Conservation (phyloP, 2,113 vertebrate species). For the pig (Sus scrofa) region DNA sequence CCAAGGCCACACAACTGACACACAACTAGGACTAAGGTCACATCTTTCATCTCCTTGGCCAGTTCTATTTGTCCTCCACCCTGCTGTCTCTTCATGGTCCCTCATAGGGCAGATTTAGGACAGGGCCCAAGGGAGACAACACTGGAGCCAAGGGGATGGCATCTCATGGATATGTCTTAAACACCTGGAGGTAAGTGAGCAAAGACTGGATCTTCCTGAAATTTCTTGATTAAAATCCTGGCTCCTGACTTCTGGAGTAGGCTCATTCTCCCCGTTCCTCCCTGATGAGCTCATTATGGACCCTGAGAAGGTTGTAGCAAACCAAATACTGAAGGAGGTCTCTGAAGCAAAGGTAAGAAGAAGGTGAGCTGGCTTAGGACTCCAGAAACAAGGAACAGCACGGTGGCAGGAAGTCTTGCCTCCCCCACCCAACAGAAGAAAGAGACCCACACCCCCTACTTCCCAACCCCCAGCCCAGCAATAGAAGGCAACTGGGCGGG, state of each 20-base stretch:
- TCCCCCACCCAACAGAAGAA: background rate
- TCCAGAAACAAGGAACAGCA: background rate
- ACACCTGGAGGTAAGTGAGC: background rate
- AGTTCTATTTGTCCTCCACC: background rate
- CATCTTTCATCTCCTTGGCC: background rate
- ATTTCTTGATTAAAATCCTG: background rate
- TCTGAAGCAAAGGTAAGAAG: background rate
- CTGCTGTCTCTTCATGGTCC: background rate
- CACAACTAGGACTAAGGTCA: background rate
- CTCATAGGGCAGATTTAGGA: background rate
- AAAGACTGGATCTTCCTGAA: background rate
- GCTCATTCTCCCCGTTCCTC: background rate
- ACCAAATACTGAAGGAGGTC: background rate
- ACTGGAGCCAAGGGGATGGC: background rate
- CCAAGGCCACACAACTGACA: background rate
- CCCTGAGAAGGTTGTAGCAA: background rate
- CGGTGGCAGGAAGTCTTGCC: too few species aligned
- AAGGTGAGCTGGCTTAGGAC: background rate
- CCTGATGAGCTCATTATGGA: background rate
- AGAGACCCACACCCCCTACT: background rate
- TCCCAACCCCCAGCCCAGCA: background rate
- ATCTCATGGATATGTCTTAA: background rate
- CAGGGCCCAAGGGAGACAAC: background rate
- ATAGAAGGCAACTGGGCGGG: background rate
- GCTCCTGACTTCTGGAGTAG: background rate